Conservation (phyloP, 2,113 vertebrate species). For the Catharus minimus region DNA sequence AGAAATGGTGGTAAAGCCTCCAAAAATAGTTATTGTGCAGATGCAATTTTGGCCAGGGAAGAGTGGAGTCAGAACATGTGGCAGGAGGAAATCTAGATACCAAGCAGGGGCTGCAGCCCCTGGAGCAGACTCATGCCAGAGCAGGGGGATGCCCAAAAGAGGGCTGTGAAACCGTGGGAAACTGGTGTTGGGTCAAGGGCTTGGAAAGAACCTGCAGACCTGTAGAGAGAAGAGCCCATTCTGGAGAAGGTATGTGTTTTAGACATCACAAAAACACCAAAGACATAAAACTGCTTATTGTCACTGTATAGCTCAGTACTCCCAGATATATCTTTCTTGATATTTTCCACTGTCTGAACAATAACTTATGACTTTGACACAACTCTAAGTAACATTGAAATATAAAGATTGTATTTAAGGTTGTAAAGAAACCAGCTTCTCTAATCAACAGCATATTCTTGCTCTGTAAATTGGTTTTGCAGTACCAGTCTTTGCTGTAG, state of each 20-base stretch:
- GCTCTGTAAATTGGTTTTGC: not conserved
- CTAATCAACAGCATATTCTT: not conserved
- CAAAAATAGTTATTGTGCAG: not conserved
- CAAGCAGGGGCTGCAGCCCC: not conserved
- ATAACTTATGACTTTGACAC: not conserved
- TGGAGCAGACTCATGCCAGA: fast-evolving
- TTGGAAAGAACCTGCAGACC: not conserved
- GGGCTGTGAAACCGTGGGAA: not conserved
- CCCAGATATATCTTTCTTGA: not conserved
- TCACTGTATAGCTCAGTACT: not conserved
- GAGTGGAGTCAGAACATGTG: not conserved
- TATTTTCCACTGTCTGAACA: not conserved
- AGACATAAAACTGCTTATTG: not conserved
- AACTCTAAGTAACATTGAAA: not conserved
- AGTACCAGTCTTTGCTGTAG: not conserved
- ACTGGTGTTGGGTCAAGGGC: fast-evolving
- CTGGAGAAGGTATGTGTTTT: not conserved
- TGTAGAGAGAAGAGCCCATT: not conserved
- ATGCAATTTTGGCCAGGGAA: not conserved
- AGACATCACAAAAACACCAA: not conserved
- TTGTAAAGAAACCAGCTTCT: not conserved
- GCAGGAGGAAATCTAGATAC: not conserved
- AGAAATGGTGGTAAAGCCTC: not conserved
- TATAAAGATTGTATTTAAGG: not conserved
- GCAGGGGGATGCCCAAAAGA: not conserved